A percentile compares a stretch with the other conserved stretches of the same genome.
Conservation (phyloP, 2,113 vertebrate species). For the Rutilus rutilus region DNA sequence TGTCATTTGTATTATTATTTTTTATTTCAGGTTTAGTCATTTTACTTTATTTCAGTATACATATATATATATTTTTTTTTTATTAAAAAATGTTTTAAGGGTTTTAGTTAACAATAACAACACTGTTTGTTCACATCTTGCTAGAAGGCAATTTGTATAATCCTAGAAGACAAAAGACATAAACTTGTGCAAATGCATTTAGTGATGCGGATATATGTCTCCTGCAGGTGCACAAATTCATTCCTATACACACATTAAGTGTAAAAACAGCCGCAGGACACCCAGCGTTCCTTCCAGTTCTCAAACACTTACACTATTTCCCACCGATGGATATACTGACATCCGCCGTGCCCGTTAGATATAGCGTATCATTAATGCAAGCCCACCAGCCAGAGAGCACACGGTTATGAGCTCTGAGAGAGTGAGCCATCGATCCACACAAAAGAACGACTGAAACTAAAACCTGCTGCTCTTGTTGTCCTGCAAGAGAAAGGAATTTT, state of each 20-base stretch:
- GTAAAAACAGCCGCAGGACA: neutral
- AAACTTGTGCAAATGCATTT: constrained; percentile 38
- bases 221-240: neutral
- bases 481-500: constrained; percentile 29
- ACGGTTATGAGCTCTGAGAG: neutral
- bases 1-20: neutral
- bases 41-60: neutral
- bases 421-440: neutral
- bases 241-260: neutral
- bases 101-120: neutral
- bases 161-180: neutral
- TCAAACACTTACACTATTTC: neutral
- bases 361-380: constrained; percentile 38
- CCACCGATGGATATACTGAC: constrained; percentile 3
- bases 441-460: constrained; percentile 39
- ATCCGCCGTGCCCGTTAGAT: neutral
- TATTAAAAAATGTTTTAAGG: no score
- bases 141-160: neutral
- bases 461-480: constrained; percentile 26
- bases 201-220: neutral
- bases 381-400: neutral
- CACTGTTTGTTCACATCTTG: neutral
- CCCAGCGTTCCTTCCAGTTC: neutral
- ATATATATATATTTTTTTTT: no score
- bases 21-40: neutral